These are phyloP conservation scores for Parnassius orleans DNA, from an alignment of 2,888 invertebrate genomes.

Conservation along the genomic window DNA sequence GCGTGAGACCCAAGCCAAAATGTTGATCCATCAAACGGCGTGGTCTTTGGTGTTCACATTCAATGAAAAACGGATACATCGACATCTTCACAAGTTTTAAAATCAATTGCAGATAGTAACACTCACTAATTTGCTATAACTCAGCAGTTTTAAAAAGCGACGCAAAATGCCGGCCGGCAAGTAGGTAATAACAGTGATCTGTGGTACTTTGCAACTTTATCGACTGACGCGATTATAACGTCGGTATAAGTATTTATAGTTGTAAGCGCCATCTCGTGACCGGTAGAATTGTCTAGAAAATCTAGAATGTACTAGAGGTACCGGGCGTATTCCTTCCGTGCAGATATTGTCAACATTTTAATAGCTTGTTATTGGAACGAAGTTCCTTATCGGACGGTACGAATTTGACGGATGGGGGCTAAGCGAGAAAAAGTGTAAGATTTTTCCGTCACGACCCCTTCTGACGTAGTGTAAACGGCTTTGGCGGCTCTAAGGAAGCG, in stretches of 20 bases:
- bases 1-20: constrained; percentile 56
- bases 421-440: too few species aligned
- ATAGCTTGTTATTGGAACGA: neutral
- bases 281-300: constrained; percentile 45
- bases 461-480: too few species aligned
- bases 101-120: constrained; percentile 12
- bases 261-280: constrained; percentile 50
- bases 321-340: constrained; percentile 11
- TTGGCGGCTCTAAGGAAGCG: too few species aligned
- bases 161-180: neutral
- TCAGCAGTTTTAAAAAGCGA: neutral
- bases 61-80: constrained; percentile 58
- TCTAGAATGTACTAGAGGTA: constrained; percentile 34
- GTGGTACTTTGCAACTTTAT: constrained; percentile 6
- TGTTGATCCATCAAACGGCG: constrained; percentile 50
- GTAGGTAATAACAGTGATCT: too few species aligned
- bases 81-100: constrained; percentile 54
- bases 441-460: too few species aligned
- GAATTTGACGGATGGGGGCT: too few species aligned
- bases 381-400: too few species aligned
- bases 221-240: constrained; percentile 34
- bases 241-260: constrained; percentile 39
- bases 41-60: constrained; percentile 46
- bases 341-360: constrained; percentile 42
- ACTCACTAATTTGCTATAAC: constrained; percentile 10